Evolutionary conservation across 2,797 vertebrate species (phyloP).

Genomic region (Euphonia xanthogaster): DNA sequence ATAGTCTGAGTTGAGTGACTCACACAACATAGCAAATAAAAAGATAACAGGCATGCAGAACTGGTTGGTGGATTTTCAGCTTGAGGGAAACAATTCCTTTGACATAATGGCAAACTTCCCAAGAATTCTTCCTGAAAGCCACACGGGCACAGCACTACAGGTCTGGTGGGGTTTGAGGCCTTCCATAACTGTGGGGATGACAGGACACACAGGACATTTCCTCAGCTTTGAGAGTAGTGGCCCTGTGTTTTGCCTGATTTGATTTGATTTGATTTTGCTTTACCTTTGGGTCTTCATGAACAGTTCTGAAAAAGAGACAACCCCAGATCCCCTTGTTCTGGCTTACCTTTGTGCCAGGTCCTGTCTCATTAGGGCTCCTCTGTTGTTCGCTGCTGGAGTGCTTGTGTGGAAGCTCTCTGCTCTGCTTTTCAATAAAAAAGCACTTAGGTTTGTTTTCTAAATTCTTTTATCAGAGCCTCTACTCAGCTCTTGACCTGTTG

Average conservation of each 20-base stretch:
- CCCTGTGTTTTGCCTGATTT: neutral
- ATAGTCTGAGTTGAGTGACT: neutral
- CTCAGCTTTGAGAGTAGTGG: neutral
- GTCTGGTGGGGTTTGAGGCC: neutral
- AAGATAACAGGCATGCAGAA: neutral
- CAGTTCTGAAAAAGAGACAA: neutral
- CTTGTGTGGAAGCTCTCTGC: neutral
- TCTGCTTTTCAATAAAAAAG: neutral
- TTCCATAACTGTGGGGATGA: neutral
- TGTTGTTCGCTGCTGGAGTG: neutral
- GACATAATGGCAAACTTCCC: neutral
- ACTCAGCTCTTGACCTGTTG: neutral
- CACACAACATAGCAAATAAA: neutral
- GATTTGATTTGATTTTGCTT: neutral
- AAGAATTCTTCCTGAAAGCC: neutral
- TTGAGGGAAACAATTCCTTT: neutral
- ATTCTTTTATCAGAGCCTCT: neutral
- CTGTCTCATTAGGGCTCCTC: neutral
- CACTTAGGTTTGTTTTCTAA: neutral
- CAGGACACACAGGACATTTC: neutral
- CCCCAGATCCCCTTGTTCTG: neutral
- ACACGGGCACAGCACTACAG: neutral
- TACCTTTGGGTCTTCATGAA: neutral
- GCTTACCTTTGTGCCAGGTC: neutral
- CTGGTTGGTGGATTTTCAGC: neutral